These are phyloP conservation scores for Ips typographus DNA, from an alignment of 1,140 invertebrate genomes.

Conservation along the genomic window DNA sequence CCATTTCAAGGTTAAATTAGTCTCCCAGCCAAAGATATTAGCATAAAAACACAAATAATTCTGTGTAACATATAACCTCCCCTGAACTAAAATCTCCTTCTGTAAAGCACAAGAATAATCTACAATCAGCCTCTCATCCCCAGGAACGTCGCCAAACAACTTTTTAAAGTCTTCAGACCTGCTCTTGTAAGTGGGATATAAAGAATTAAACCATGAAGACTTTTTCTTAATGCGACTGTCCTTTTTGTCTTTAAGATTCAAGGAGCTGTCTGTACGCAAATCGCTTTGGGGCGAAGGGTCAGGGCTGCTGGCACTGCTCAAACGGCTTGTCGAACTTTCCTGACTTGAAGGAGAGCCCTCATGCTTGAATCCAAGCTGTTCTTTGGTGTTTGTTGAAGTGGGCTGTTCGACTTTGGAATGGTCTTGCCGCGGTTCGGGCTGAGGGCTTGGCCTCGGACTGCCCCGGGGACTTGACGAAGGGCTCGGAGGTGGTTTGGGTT, in stretches of 20 bases:
- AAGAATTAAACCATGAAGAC: slow-evolving; percentile 78
- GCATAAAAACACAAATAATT: slow-evolving; percentile 95
- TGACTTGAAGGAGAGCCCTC: slow-evolving; percentile 45
- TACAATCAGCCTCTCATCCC: slow-evolving; percentile 88
- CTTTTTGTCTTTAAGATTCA: slow-evolving; percentile 50
- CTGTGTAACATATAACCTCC: slow-evolving; percentile 88
- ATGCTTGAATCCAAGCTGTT: slow-evolving; percentile 35
- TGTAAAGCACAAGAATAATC: slow-evolving; percentile 97
- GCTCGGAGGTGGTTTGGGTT: slow-evolving; percentile 35
- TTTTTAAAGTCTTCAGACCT: slow-evolving; percentile 89
- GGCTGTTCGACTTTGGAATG: slow-evolving; percentile 44
- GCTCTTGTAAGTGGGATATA: slow-evolving; percentile 93
- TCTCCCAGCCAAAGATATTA: slow-evolving; percentile 95
- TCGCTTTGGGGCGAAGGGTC: slow-evolving; percentile 35
- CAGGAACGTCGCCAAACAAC: slow-evolving; percentile 88
- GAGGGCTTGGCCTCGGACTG: slow-evolving; percentile 50
- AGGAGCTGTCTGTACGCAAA: slow-evolving; percentile 37
- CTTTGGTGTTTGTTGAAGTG: slow-evolving; percentile 33
- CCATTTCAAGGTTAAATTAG: slow-evolving; percentile 75
- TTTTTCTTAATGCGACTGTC: slow-evolving; percentile 69
- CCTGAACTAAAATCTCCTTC: slow-evolving; percentile 90
- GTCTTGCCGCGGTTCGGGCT: slow-evolving; percentile 44
- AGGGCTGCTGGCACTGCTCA: slow-evolving; percentile 34
- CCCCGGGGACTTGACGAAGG: slow-evolving; percentile 48
- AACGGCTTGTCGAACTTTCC: slow-evolving; percentile 38